Conservation (phyloP, 2,797 vertebrate species). For the Megalops cyprinoides region DNA sequence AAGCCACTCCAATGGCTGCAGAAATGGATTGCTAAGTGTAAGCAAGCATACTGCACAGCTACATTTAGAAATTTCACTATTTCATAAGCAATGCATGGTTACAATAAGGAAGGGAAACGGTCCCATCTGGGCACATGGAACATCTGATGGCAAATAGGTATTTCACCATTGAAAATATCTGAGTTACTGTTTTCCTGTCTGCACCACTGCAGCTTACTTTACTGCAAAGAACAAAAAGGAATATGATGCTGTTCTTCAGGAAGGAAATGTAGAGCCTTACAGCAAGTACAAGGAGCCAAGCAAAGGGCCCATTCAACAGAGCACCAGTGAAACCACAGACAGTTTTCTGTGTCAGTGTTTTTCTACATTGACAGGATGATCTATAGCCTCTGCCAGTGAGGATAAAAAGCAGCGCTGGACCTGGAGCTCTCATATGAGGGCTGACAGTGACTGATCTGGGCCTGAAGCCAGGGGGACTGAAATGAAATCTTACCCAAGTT, state of each 20-base stretch:
- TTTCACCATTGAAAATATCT: conserved; percentile 3
- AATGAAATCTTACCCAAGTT: too few relatives aligned
- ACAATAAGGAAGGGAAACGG: background rate
- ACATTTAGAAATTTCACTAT: background rate
- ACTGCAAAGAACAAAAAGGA: background rate
- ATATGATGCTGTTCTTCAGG: background rate
- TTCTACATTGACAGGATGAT: too few relatives aligned
- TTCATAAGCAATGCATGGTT: background rate
- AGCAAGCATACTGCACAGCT: background rate
- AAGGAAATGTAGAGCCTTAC: background rate
- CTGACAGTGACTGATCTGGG: too few relatives aligned
- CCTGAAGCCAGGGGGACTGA: too few relatives aligned
- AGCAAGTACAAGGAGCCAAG: background rate
- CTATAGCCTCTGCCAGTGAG: too few relatives aligned
- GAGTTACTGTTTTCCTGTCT: background rate
- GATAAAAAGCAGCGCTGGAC: too few relatives aligned
- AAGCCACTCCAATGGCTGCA: background rate
- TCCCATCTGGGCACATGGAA: background rate
- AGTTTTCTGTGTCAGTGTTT: too few relatives aligned
- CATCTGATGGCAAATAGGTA: background rate
- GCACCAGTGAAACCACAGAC: too few relatives aligned
- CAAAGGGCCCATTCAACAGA: background rate
- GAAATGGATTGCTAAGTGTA: background rate
- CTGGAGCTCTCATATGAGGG: too few relatives aligned
- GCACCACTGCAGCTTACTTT: background rate